Percentiles rank a stretch among this genome's conserved stretches.
These are phyloP conservation scores for Cosmia pyralina DNA, from an alignment of 2,888 invertebrate genomes.

Conservation along the genomic window DNA sequence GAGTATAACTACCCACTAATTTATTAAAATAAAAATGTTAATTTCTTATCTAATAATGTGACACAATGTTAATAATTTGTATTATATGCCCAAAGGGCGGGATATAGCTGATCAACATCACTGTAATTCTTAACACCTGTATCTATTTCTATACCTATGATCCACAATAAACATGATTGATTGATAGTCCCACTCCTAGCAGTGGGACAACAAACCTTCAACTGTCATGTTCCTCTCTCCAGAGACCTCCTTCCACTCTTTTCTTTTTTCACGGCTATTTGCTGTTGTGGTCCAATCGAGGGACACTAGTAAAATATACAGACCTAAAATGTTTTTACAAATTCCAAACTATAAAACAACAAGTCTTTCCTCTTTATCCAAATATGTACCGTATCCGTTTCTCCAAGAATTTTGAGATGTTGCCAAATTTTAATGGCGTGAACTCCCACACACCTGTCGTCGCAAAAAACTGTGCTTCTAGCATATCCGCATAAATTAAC, in stretches of 20 bases:
- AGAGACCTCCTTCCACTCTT: background rate
- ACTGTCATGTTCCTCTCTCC: too few species aligned
- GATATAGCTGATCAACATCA: too few species aligned
- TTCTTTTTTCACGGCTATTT: background rate
- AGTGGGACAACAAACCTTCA: too few species aligned
- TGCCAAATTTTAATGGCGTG: constrained; percentile 13
- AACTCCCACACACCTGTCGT: background rate
- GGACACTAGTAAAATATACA: background rate
- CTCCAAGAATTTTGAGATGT: constrained; percentile 13
- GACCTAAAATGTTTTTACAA: background rate
- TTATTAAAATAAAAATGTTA: too few species aligned
- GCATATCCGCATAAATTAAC: background rate
- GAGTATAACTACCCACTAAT: too few species aligned
- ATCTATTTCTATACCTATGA: too few species aligned
- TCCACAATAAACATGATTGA: too few species aligned
- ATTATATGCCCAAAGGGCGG: too few species aligned
- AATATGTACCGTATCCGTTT: constrained; percentile 3
- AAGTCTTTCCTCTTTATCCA: background rate
- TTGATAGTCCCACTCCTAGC: too few species aligned
- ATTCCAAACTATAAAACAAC: background rate
- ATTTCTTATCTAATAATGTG: too few species aligned
- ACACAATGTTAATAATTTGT: too few species aligned
- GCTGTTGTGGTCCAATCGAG: background rate
- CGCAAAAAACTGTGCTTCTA: background rate
- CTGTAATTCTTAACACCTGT: too few species aligned